phyloP scores from a whole-genome alignment of 2,797 vertebrate genomes.

The Callimico goeldii region DNA sequence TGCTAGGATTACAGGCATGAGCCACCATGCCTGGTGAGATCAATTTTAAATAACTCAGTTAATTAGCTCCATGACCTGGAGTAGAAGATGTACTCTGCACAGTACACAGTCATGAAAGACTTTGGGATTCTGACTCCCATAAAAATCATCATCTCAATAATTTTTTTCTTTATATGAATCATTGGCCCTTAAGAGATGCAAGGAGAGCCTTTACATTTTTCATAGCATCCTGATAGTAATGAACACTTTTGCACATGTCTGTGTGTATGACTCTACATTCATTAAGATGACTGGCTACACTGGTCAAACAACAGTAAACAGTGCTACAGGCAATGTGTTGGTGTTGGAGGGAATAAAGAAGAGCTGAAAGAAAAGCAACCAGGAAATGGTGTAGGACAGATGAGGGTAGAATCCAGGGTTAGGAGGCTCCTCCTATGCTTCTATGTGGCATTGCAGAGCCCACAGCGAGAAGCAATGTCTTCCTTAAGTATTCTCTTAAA shows the following conservation, averaged over 20 bases:
- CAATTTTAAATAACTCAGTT: not conserved
- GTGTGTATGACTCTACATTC: not conserved
- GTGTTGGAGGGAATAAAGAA: not conserved
- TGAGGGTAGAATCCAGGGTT: accelerated
- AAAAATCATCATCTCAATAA: not conserved
- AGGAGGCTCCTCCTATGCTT: not conserved
- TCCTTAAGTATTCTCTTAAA: not conserved
- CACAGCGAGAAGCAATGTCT: not conserved
- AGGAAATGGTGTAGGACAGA: too few relatives aligned
- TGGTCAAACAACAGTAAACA: not conserved
- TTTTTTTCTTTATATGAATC: not conserved
- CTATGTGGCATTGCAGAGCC: accelerated
- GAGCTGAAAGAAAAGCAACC: not conserved
- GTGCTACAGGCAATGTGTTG: not conserved
- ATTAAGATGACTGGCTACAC: too few relatives aligned
- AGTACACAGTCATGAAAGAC: not conserved
- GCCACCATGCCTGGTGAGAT: not conserved
- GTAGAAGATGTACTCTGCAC: not conserved
- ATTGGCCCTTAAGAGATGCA: not conserved
- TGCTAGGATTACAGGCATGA: too few relatives aligned
- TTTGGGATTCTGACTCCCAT: too few relatives aligned
- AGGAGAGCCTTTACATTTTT: not conserved
- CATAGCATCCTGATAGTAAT: not conserved
- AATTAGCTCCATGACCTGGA: not conserved
- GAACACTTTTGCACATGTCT: not conserved